Evolutionary conservation across 2,888 invertebrate species (phyloP), one percentile per base, ranked within the genome.

Genomic region (Stratiomys singularior): DNA sequence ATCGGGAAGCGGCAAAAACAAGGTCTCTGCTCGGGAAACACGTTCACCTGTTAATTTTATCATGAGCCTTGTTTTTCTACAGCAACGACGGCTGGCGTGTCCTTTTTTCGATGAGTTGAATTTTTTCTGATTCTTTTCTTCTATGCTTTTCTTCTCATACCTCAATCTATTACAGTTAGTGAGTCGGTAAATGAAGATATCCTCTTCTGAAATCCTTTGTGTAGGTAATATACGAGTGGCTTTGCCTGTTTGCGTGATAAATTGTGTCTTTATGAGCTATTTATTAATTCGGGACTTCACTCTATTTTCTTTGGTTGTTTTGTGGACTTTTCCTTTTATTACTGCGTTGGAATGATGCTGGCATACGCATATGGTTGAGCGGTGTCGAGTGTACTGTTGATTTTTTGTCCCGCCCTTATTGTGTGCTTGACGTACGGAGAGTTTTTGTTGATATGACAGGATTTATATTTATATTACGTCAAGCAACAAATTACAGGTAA

Each of bases 31-130:
- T 44, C 28, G 13, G 18, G 64, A 23, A 72, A 74, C 79, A 78
- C 79, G 77, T 78, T 77, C 79, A 79, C 79, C 79, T 79, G 79
- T 79, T 79, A 79, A 79, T 79, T 78, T 78, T 77, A 74, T 77
- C 79, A 74, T 79, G 78, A 79, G 71, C 72, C 76, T 47, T 64
- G 46, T 76, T 76, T 64, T 63, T 46, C 25, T 44, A 15, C 28
- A 11, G 72, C 72, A 21, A 3, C 9, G 37, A 5, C 9, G 37
- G 37, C 37, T 37, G 3, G 37, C 13, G 74, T 21, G 27, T 46
- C 25, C 46, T 15, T 52, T 52, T 52, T 52, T 52, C 52, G 52
- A 52, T 52, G 52, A 52, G 52, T 9, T 52, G 52, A 52, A 18
- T 52, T 52, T 66, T 66, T 25, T 37, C 37, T 15, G 27, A 9